phyloP scores from a whole-genome alignment of 2,888 invertebrate species.

The Sesia apiformis region DNA sequence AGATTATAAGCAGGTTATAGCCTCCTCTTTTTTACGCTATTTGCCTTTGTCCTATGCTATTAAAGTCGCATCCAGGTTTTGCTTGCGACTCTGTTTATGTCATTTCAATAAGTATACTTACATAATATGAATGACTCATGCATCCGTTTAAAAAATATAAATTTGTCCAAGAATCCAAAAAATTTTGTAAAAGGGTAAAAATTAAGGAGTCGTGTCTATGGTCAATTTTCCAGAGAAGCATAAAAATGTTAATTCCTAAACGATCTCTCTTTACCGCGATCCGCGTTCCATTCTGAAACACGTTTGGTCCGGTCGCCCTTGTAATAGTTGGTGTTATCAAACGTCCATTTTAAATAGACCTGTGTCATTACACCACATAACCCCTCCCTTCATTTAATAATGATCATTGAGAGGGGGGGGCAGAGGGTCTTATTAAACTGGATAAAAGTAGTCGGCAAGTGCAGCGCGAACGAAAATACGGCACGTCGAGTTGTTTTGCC shows the following conservation, averaged over 20 bases:
- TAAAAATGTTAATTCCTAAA: slow-evolving; percentile 6
- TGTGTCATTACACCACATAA: slow-evolving; percentile 29
- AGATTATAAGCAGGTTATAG: too few relatives aligned
- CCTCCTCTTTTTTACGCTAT: too few relatives aligned
- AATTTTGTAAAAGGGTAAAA: too few relatives aligned
- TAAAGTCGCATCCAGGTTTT: too few relatives aligned
- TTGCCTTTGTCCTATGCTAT: too few relatives aligned
- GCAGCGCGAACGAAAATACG: slow-evolving; percentile 73
- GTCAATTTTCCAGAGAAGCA: too few relatives aligned
- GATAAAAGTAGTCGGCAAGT: slow-evolving; percentile 64
- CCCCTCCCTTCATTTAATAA: slow-evolving; percentile 21
- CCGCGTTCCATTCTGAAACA: slow-evolving; percentile 52
- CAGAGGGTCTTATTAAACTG: slow-evolving; percentile 40
- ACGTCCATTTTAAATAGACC: slow-evolving; percentile 36
- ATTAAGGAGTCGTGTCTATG: too few relatives aligned
- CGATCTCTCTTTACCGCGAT: slow-evolving; percentile 19
- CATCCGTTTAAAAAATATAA: too few relatives aligned
- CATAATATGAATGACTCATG: too few relatives aligned
- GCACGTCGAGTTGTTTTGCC: slow-evolving; percentile 70
- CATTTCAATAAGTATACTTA: too few relatives aligned
- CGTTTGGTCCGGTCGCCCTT: slow-evolving; percentile 71
- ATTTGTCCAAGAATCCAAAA: too few relatives aligned
- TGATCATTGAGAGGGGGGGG: slow-evolving; percentile 27
- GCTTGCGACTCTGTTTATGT: too few relatives aligned
- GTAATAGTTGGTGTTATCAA: slow-evolving; percentile 74